Percentiles rank a stretch among this genome's conserved stretches.
phyloP scores from a whole-genome alignment of 2,113 vertebrate genomes.

The Pelecanoides urinatrix region DNA sequence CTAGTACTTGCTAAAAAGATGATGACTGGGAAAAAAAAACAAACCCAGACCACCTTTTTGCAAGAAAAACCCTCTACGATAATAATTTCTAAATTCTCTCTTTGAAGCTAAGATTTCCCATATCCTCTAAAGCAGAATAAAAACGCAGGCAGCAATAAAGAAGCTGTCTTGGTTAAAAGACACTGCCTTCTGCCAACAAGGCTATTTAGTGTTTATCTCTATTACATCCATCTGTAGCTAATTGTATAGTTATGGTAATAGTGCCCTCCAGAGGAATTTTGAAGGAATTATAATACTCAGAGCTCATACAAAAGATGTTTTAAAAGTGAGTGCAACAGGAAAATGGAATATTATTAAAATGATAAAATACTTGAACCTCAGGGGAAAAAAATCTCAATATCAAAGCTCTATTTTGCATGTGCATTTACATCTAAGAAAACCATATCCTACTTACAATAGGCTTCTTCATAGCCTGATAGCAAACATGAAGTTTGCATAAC shows the following conservation, averaged over 20 bases:
- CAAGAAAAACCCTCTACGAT: background rate
- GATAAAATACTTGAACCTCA: slow-evolving; percentile 25
- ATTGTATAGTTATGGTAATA: slow-evolving; percentile 71
- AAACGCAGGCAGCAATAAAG: background rate
- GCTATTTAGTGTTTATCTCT: slow-evolving; percentile 24
- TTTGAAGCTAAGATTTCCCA: background rate
- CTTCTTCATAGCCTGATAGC: background rate
- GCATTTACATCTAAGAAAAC: slow-evolving; percentile 3
- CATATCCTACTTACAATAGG: background rate
- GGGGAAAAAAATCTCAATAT: background rate
- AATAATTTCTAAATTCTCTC: background rate
- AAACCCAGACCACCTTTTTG: background rate
- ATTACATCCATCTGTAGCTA: slow-evolving; percentile 13
- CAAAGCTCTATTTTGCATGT: slow-evolving; percentile 27
- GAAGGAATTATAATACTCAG: slow-evolving; percentile 47
- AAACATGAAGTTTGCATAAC: background rate
- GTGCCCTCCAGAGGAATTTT: slow-evolving; percentile 81
- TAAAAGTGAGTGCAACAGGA: background rate
- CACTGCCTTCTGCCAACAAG: slow-evolving; percentile 11
- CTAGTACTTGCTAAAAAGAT: background rate
- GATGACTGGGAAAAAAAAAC: no score
- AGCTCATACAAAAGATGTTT: background rate
- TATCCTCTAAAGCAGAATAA: background rate
- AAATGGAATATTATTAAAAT: slow-evolving; percentile 36
- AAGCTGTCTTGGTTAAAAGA: slow-evolving; percentile 16